These are phyloP conservation scores for Hoplias malabaricus DNA, from an alignment of 2,113 vertebrate species.

Conservation along the genomic window DNA sequence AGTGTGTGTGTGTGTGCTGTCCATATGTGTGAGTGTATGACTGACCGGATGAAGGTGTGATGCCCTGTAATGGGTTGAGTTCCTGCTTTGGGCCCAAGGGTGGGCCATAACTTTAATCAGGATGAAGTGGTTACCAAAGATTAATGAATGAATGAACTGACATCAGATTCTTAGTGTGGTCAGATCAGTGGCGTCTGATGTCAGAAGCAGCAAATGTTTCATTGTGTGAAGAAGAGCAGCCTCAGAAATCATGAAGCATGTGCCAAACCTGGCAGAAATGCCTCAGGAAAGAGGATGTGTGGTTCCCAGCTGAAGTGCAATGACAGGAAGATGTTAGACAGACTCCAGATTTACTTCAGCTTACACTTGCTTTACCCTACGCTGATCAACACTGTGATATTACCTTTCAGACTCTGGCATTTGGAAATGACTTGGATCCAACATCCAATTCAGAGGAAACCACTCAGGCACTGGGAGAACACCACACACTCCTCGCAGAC, in stretches of 20 bases:
- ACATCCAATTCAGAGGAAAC: background rate
- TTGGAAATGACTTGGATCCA: background rate
- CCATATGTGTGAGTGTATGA: too few species aligned
- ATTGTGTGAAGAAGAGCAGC: slow-evolving; percentile 8
- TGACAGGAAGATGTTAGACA: slow-evolving; percentile 18
- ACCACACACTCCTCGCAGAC: too few species aligned
- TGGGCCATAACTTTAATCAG: too few species aligned
- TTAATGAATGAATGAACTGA: background rate
- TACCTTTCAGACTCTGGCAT: background rate
- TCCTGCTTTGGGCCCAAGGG: too few species aligned
- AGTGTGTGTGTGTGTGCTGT: too few species aligned
- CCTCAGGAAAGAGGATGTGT: slow-evolving; percentile 14
- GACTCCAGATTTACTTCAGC: too few species aligned
- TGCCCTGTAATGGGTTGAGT: too few species aligned
- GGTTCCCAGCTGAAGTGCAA: background rate
- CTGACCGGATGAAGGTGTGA: too few species aligned
- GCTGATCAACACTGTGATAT: background rate
- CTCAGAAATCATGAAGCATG: slow-evolving; percentile 28
- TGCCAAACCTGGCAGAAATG: slow-evolving; percentile 30
- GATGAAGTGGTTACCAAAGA: background rate
- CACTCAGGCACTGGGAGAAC: too few species aligned
- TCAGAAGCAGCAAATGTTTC: slow-evolving; percentile 31
- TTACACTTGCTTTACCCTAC: too few species aligned
- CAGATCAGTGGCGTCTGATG: slow-evolving; percentile 1
- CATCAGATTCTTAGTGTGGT: background rate